A percentile compares a stretch with the other conserved stretches of the same genome.
Conservation (phyloP, 2,797 vertebrate species). For the Manis pentadactyla region DNA sequence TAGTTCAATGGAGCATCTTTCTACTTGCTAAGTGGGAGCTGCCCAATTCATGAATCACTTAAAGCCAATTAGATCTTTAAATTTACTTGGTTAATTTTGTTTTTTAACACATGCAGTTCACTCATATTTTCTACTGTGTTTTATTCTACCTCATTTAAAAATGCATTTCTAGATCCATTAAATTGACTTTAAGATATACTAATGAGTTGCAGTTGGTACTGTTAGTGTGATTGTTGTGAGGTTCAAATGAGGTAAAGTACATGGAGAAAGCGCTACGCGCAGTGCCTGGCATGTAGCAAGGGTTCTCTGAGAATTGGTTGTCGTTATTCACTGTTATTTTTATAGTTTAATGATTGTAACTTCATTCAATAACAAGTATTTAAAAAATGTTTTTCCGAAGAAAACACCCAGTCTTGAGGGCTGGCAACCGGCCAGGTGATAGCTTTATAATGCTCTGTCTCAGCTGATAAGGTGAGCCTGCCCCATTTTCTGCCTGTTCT, state of each 20-base stretch:
- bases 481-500: neutral
- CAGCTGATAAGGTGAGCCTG: neutral
- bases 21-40: too few relatives aligned
- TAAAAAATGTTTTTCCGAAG: neutral
- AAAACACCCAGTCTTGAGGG: neutral
- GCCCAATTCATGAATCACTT: too few relatives aligned
- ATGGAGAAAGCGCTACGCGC: neutral
- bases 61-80: too few relatives aligned
- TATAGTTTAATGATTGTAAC: neutral
- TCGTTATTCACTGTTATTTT: constrained; percentile 2
- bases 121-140: neutral
- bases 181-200: neutral
- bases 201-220: neutral
- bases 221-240: neutral
- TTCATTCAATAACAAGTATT: neutral
- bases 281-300: neutral
- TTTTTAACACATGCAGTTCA: neutral
- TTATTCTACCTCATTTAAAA: neutral
- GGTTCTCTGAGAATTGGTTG: neutral
- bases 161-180: neutral
- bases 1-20: too few relatives aligned
- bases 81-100: too few relatives aligned
- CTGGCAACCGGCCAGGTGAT: neutral
- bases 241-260: neutral
- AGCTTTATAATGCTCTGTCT: neutral